A percentile compares a stretch with the other conserved stretches of the same genome.
These are phyloP conservation scores for Sarotherodon lohbergeri DNA, from an alignment of 2,113 vertebrate species.

Conservation along the genomic window DNA sequence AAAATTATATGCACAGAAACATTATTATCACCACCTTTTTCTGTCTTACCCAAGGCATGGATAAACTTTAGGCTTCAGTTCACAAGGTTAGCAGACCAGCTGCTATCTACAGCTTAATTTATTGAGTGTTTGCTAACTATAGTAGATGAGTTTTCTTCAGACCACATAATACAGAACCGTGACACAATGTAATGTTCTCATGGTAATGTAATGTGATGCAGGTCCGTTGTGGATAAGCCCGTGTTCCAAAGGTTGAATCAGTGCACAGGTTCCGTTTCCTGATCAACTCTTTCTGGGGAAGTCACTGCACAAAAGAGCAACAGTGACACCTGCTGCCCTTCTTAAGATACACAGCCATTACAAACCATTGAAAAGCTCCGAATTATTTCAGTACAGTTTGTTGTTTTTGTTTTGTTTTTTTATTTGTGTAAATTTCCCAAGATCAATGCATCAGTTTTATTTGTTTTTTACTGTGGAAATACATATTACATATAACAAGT, in stretches of 20 bases:
- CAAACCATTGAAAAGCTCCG: background rate
- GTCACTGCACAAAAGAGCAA: background rate
- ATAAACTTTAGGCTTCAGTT: background rate
- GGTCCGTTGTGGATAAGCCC: background rate
- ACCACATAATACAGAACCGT: background rate
- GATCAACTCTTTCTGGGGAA: background rate
- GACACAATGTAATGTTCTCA: background rate
- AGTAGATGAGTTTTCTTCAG: background rate
- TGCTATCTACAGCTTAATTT: background rate
- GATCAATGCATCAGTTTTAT: background rate
- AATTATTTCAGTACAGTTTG: background rate
- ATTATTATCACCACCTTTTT: background rate
- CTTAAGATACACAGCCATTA: background rate
- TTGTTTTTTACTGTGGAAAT: background rate
- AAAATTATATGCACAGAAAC: background rate
- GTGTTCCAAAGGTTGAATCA: background rate
- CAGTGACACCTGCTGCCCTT: constrained; percentile 3
- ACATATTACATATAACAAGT: background rate
- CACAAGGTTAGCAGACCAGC: background rate
- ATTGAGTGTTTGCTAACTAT: background rate
- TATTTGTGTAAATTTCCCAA: background rate
- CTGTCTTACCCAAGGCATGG: background rate
- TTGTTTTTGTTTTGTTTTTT: background rate
- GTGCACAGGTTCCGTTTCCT: background rate
- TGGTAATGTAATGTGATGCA: background rate